These are phyloP conservation scores for Cepphus grylle DNA, from an alignment of 2,113 vertebrate species.

Conservation along the genomic window DNA sequence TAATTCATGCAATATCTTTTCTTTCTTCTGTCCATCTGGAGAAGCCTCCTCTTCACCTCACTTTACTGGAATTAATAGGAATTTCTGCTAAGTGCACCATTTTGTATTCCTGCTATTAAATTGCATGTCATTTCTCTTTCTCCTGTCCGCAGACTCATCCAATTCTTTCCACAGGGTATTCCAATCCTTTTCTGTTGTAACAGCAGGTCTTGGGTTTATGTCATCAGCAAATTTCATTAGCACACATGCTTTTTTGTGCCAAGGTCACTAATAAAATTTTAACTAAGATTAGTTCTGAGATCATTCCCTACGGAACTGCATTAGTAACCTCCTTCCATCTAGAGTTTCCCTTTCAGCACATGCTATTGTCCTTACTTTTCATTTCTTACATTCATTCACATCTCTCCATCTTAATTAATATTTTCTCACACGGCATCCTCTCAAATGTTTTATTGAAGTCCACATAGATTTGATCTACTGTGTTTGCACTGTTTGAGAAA, in stretches of 20 bases:
- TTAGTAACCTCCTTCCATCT: slow-evolving; percentile 1
- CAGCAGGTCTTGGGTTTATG: neutral
- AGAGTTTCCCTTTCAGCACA: neutral
- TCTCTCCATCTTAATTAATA: slow-evolving; percentile 55
- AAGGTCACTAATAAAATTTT: slow-evolving; percentile 41
- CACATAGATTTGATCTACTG: neutral
- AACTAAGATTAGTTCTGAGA: neutral
- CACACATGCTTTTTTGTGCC: neutral
- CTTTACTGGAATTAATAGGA: neutral
- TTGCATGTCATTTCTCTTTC: neutral
- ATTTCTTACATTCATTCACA: slow-evolving; percentile 13
- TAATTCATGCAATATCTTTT: neutral
- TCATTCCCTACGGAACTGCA: neutral
- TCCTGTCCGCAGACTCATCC: neutral
- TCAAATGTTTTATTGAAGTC: slow-evolving; percentile 15
- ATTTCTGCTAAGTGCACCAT: neutral
- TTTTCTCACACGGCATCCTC: neutral
- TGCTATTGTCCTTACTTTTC: neutral
- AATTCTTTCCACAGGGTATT: neutral
- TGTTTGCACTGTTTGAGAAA: slow-evolving; percentile 12
- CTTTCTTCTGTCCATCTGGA: neutral
- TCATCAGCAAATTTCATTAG: slow-evolving; percentile 6
- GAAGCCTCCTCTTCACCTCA: neutral
- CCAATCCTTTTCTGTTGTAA: neutral
- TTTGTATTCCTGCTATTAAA: neutral